Conservation (phyloP, 2,797 vertebrate species). For the Kryptolebias ocellatus region DNA sequence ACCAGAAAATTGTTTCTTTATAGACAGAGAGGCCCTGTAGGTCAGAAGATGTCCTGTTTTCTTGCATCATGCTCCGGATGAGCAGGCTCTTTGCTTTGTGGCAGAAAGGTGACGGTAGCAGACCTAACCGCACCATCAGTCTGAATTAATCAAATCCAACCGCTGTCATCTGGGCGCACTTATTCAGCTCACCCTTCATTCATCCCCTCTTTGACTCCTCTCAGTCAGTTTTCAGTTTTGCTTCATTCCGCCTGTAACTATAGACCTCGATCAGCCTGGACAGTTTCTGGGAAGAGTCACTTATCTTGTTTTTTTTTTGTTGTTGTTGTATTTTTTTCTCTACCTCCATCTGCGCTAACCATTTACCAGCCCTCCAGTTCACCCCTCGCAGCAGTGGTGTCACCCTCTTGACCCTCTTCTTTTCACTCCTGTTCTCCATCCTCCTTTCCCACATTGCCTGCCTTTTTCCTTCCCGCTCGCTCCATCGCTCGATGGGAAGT, state of each 20-base stretch:
- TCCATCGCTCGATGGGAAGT: slow-evolving; percentile 78
- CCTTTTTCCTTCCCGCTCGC: slow-evolving; percentile 45
- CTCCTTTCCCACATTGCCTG: slow-evolving; percentile 52
- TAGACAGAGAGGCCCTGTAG: neutral
- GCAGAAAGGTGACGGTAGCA: slow-evolving; percentile 9
- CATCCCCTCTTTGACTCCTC: slow-evolving; percentile 12
- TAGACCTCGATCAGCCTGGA: slow-evolving; percentile 39
- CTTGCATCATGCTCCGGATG: neutral
- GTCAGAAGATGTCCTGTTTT: neutral
- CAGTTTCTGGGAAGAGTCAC: slow-evolving; percentile 48
- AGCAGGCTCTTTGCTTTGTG: slow-evolving; percentile 24
- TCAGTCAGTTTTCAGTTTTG: slow-evolving; percentile 48
- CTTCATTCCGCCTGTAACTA: slow-evolving; percentile 61
- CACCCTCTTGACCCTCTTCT: slow-evolving; percentile 67
- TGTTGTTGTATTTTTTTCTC: neutral
- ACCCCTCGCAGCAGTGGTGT: slow-evolving; percentile 56
- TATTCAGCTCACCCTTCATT: slow-evolving; percentile 50
- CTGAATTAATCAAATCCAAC: slow-evolving; percentile 36
- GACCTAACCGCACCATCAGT: slow-evolving; percentile 49
- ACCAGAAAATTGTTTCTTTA: slow-evolving; percentile 17
- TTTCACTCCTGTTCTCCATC: slow-evolving; percentile 52
- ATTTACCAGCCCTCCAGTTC: slow-evolving; percentile 58
- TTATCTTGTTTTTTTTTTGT: slow-evolving; percentile 3
- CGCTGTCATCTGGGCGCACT: slow-evolving; percentile 29
- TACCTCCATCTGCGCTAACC: slow-evolving; percentile 34